Base-by-base conservation (phyloP, 1,140 invertebrate species). In the Drosophila sturtevanti region DNA sequence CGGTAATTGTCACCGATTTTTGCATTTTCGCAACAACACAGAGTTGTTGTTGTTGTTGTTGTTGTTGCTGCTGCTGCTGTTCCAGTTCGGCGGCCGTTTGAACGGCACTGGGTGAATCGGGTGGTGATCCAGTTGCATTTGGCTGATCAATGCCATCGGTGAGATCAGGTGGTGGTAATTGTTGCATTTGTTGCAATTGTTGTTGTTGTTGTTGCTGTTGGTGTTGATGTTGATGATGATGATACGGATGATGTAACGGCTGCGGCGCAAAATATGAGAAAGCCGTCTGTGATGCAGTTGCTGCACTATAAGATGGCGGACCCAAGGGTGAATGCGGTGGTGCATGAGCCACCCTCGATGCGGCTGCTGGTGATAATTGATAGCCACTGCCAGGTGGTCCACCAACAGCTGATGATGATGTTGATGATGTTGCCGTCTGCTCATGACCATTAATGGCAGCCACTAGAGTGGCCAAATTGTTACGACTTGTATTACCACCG, bases 1-100 rank as follows among this genome's bases (percentile, higher is more conserved):
- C 94, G 7, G 94, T 92, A 16, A 95, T 94, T 18, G 94, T 94
- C 37, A 95, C 94, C 34, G 93, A 94, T 72, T 94, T 94, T 59
- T 92, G 91, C 79, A 92, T 92, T 59, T 92, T 93, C 73, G 93
- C 93, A 54, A 92, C 90, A 1, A 91, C 89, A 59, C 90, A 91
- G 37, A 91, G 70, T 24, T 84, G 87, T 56, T 91, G 79, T n/a
- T n/a, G n/a, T n/a, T n/a, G n/a, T n/a, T n/a, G n/a, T n/a, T n/a
- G n/a, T n/a, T n/a, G n/a, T n/a, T n/a, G n/a, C n/a, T n/a, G n/a
- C n/a, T n/a, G n/a, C n/a, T n/a, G n/a, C n/a, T n/a, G n/a, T 48
- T 89, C 86, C 18, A 89, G 41, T 12, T 89, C 86, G 6, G 85
- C 58, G 0, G 66, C 56, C 4, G 69, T 22, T 35, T 63, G 65